Evolutionary conservation across 2,797 vertebrate genomes (phyloP), one percentile per base, ranked within the genome.

Genomic region (Cirrhinus mrigala): DNA sequence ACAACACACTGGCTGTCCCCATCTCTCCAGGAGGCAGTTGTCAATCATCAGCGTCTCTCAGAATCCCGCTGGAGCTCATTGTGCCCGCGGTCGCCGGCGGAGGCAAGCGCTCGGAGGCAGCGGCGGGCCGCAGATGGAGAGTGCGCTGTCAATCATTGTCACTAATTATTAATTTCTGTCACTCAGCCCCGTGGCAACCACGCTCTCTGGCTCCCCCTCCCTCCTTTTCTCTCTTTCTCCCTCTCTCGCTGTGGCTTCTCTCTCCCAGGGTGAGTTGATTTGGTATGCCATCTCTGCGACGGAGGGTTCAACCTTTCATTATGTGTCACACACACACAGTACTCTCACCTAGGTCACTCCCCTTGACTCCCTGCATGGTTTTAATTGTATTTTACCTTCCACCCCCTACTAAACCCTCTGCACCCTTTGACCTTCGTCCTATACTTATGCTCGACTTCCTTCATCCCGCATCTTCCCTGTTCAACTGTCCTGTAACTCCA

Each of bases 131-230:
- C 97, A 97, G 96, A 97, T 96, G 96, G 97, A 98, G 97, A 94
- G 96, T 94, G 95, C 90, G 90, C 98, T 98, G 98, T 97, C 98
- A 99, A 97, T 99, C 98, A 99, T 97, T 98, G 98, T 99, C 98
- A 99, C 98, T 98, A 98, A 99, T 99, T 98, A 99, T 99, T 99
- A 99, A 98, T 97, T 98, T 98, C 97, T 99, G 98, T 98, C 98
- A 99, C 98, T 99, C 97, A 98, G 95, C 96, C 97, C 97, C 93
- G 89, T 97, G 96, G 97, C 96, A 95, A 96, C 96, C 92, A 92
- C 91, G 90, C 90, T 92, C 92, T 92, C 93, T 91, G 89, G 89
- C 91, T 88, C 89, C 84, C 89, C 46, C 91, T 90, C 88, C 85
- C 85, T 74, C 46, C 79, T 88, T 89, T 83, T 66, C 90, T 89